Evolutionary conservation across 2,797 vertebrate genomes (phyloP).

Genomic region (Toxotes lorentzi): DNA sequence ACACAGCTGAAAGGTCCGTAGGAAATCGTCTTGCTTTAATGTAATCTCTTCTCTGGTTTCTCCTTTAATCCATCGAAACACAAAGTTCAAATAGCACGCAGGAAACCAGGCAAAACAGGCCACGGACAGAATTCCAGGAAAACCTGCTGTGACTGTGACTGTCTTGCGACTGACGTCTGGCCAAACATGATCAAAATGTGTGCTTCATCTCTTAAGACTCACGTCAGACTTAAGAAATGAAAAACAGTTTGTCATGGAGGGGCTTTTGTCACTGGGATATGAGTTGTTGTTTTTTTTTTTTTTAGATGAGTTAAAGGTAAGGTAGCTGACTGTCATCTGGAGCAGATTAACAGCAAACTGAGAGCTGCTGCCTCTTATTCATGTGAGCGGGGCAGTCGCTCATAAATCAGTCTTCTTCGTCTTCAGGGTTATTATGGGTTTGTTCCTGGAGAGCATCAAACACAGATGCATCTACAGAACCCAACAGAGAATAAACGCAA

Average conservation of each 20-base stretch:
- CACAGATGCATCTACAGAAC: slow-evolving; percentile 10
- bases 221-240: slow-evolving; percentile 46
- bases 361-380: slow-evolving; percentile 51
- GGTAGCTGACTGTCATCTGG: slow-evolving; percentile 76
- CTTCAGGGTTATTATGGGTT: slow-evolving; percentile 33
- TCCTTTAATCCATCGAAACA: slow-evolving; percentile 18
- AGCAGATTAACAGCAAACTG: slow-evolving; percentile 66
- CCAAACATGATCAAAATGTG: slow-evolving; percentile 66
- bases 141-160: slow-evolving; percentile 51
- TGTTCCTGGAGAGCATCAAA: slow-evolving; percentile 55
- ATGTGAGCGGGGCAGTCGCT: slow-evolving; percentile 43
- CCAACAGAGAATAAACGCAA: slow-evolving; percentile 17
- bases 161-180: slow-evolving; percentile 29
- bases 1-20: neutral
- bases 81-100: slow-evolving; percentile 30
- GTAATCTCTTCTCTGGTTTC: slow-evolving; percentile 9
- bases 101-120: slow-evolving; percentile 37
- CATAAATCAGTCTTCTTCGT: slow-evolving; percentile 58
- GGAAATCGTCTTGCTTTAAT: slow-evolving; percentile 20
- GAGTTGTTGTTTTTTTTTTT: slow-evolving; percentile 5
- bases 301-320: slow-evolving; percentile 53
- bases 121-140: slow-evolving; percentile 55
- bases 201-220: slow-evolving; percentile 35
- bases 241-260: slow-evolving; percentile 40
- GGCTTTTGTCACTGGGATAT: slow-evolving; percentile 41